Conservation (phyloP, 2,113 vertebrate genomes). For the Puffinus mauretanicus region DNA sequence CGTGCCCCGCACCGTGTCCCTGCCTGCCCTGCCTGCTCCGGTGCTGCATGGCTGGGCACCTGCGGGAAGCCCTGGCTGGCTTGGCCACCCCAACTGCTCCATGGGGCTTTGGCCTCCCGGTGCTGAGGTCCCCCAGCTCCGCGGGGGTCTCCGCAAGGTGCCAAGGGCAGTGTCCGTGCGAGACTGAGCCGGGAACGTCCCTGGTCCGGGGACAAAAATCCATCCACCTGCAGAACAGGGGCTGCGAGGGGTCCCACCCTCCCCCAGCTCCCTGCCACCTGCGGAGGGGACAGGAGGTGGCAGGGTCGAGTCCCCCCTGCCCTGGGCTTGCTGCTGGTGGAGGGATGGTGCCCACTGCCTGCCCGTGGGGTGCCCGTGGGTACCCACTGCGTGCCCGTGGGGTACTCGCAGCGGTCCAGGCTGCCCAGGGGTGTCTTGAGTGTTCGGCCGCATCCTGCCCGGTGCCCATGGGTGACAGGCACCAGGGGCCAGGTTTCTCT, state of each 20-base stretch:
- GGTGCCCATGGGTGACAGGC: neutral
- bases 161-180: fast-evolving
- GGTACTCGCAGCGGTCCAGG: neutral
- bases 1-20: fast-evolving
- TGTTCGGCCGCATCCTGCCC: neutral
- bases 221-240: neutral
- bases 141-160: fast-evolving
- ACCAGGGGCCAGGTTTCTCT: neutral
- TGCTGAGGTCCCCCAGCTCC: neutral
- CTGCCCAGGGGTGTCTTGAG: neutral
- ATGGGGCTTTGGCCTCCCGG: neutral
- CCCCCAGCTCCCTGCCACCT: neutral
- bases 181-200: neutral
- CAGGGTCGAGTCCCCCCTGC: fast-evolving
- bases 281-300: neutral
- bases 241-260: fast-evolving
- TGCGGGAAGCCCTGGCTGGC: neutral
- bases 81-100: neutral
- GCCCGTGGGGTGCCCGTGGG: neutral
- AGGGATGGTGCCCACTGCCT: neutral
- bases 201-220: neutral
- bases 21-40: neutral
- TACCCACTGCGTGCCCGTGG: neutral
- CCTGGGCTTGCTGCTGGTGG: neutral
- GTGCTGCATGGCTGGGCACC: fast-evolving